phyloP scores from a whole-genome alignment of 1,140 invertebrate species.

The Thaumatotibia leucotreta region DNA sequence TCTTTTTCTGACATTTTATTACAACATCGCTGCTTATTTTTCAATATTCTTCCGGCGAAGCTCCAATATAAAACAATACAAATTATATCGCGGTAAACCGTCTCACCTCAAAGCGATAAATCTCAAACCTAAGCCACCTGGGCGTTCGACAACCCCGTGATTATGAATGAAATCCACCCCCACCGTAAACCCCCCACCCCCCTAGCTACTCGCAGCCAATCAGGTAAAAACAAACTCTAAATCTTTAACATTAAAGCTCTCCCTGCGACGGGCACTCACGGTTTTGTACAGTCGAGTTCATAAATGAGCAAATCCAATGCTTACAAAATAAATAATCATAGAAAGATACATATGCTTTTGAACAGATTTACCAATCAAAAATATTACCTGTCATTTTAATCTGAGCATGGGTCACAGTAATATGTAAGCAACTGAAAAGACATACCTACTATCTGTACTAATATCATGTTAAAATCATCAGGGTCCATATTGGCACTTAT shows the following conservation, averaged over 20 bases:
- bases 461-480: no score
- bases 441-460: no score
- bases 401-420: no score
- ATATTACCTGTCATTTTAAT: no score
- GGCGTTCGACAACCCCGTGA: conserved; percentile 56
- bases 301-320: no score
- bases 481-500: no score
- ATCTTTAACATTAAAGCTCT: background rate
- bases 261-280: conserved; percentile 8
- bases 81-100: conserved; percentile 43
- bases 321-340: no score
- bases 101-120: conserved; percentile 56
- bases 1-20: background rate
- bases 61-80: conserved; percentile 38
- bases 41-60: background rate
- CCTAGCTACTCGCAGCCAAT: background rate
- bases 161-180: conserved; percentile 49
- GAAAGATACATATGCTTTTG: no score
- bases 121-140: conserved; percentile 65
- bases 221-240: conserved; percentile 15
- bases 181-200: conserved; percentile 21
- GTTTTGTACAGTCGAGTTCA: no score
- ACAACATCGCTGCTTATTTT: background rate
- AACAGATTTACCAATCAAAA: no score
- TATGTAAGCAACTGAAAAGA: no score